Percentiles rank a stretch among this genome's conserved stretches.
Evolutionary conservation across 2,797 vertebrate species (phyloP).

Genomic region (Chlorospingus semifuscus): DNA sequence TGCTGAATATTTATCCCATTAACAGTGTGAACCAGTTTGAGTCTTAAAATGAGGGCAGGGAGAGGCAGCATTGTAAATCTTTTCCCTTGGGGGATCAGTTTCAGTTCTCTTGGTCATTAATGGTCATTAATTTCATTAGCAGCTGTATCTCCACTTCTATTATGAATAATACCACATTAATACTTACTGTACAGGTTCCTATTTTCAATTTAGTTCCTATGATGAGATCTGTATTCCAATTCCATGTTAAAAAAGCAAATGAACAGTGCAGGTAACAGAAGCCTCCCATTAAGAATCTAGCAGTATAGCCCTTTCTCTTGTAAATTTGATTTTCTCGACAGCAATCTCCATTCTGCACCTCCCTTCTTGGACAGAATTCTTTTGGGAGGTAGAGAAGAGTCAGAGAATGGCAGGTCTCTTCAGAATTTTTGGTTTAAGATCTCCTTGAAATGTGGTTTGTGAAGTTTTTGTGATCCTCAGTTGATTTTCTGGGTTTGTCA

Average conservation of each 20-base stretch:
- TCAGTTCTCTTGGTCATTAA: neutral
- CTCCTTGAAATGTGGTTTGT: neutral
- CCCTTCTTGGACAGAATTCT: neutral
- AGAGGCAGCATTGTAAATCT: neutral
- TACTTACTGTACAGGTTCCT: neutral
- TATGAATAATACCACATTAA: neutral
- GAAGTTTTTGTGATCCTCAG: neutral
- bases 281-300: neutral
- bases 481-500: neutral
- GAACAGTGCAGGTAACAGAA: neutral
- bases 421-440: neutral
- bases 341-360: neutral
- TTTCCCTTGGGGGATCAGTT: neutral
- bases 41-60: neutral
- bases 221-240: neutral
- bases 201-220: neutral
- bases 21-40: neutral
- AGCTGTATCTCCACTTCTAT: neutral
- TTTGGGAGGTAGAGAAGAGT: neutral
- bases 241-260: neutral
- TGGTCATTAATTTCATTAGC: neutral
- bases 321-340: neutral
- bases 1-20: constrained; percentile 8
- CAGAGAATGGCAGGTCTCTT: neutral
- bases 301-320: neutral